Conservation (phyloP, 2,888 invertebrate species). For the Malthinus flaveolus region DNA sequence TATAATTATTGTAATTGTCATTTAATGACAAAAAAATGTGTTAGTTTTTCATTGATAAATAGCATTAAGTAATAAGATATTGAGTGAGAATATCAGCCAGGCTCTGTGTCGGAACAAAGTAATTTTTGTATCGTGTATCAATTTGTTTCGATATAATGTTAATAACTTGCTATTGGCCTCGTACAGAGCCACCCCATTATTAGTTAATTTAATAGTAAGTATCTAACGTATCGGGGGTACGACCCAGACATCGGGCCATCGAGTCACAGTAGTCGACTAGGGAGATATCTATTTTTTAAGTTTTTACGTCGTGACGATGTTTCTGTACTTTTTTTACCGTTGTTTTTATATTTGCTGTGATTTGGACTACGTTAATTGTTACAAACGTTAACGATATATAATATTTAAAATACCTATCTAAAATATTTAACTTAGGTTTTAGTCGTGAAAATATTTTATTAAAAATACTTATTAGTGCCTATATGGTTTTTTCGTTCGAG, state of each 20-base stretch:
- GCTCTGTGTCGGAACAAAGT: slow-evolving; percentile 40
- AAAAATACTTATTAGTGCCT: slow-evolving; percentile 36
- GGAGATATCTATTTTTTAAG: slow-evolving; percentile 50
- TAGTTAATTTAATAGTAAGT: slow-evolving; percentile 31
- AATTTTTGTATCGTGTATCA: slow-evolving; percentile 40
- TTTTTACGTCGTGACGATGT: slow-evolving; percentile 41
- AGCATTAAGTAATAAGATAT: slow-evolving; percentile 40
- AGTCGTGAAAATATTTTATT: slow-evolving; percentile 28
- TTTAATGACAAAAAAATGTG: slow-evolving; percentile 53
- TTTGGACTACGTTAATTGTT: slow-evolving; percentile 50
- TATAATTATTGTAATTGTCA: slow-evolving; percentile 52
- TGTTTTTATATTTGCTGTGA: slow-evolving; percentile 52
- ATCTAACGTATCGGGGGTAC: slow-evolving; percentile 44
- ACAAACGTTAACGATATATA: slow-evolving; percentile 26
- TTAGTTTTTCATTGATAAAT: slow-evolving; percentile 43
- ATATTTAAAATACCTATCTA: slow-evolving; percentile 45
- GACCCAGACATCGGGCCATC: slow-evolving; percentile 47
- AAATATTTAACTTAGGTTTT: slow-evolving; percentile 38
- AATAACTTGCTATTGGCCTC: slow-evolving; percentile 34
- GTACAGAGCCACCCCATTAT: slow-evolving; percentile 43
- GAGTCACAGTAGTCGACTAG: slow-evolving; percentile 48
- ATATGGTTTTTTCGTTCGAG: slow-evolving; percentile 40
- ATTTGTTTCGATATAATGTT: slow-evolving; percentile 41
- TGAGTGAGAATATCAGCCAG: slow-evolving; percentile 43
- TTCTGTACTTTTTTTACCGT: slow-evolving; percentile 44